A percentile compares a stretch with the other conserved stretches of the same genome.
phyloP scores from a whole-genome alignment of 2,888 invertebrate species.

The Mystacides longicornis region DNA sequence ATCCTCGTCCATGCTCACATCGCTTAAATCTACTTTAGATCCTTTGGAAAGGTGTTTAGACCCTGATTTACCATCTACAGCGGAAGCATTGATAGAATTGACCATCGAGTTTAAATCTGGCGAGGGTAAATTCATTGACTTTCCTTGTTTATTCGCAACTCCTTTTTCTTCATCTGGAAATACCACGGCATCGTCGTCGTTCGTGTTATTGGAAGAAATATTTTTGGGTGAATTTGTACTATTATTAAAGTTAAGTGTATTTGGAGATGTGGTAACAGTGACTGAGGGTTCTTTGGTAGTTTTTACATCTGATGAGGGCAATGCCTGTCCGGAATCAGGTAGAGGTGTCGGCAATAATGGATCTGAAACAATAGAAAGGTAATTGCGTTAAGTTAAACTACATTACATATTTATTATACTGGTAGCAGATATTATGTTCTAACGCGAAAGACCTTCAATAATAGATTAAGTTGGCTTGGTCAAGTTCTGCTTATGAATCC shows the following conservation, averaged over 20 bases:
- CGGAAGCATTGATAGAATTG: conserved; percentile 16
- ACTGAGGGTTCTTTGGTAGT: conserved; percentile 10
- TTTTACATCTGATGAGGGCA: neutral
- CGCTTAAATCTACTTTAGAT: conserved; percentile 57
- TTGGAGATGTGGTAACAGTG: conserved; percentile 2
- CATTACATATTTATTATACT: too few relatives aligned
- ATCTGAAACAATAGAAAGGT: conserved; percentile 12
- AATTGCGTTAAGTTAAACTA: too few relatives aligned
- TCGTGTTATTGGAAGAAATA: conserved; percentile 12
- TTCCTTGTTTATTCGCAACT: conserved; percentile 17
- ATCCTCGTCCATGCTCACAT: conserved; percentile 67
- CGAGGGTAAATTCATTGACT: conserved; percentile 20
- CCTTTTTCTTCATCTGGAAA: conserved; percentile 3
- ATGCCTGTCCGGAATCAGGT: conserved; percentile 3
- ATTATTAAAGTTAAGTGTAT: neutral
- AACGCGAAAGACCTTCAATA: too few relatives aligned
- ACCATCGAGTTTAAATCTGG: conserved; percentile 15
- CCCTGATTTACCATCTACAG: neutral
- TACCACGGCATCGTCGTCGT: conserved; percentile 7
- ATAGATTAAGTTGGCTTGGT: too few relatives aligned
- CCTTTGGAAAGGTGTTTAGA: conserved; percentile 29
- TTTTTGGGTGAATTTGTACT: conserved; percentile 4
- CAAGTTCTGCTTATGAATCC: too few relatives aligned
- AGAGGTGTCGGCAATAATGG: conserved; percentile 23
- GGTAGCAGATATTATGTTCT: too few relatives aligned